These are phyloP conservation scores for Steinernema feltiae DNA, from an alignment of 1,140 invertebrate genomes.

Conservation along the genomic window DNA sequence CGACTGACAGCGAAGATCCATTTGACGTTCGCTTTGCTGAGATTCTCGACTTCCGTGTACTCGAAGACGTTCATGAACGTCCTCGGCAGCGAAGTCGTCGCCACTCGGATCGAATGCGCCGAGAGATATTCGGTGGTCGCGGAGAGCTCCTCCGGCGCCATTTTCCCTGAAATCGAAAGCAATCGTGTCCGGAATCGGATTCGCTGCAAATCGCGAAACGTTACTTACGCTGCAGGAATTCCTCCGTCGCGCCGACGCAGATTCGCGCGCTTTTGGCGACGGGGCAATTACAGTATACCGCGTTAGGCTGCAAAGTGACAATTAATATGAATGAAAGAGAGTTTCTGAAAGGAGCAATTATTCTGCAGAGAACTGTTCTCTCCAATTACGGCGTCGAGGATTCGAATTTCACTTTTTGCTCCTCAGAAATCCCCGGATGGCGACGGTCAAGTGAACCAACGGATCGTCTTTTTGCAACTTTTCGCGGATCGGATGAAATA, in stretches of 20 bases:
- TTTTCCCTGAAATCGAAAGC: neutral
- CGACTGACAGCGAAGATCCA: neutral
- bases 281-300: conserved; percentile 49
- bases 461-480: too few relatives aligned
- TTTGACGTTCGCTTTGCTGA: neutral
- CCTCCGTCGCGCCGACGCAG: conserved; percentile 43
- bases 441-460: too few relatives aligned
- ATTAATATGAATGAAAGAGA: too few relatives aligned
- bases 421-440: too few relatives aligned
- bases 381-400: neutral
- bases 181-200: neutral
- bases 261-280: conserved; percentile 30
- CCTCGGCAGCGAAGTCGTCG: neutral
- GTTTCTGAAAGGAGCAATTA: neutral
- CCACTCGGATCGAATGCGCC: conserved; percentile 8
- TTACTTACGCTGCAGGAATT: conserved; percentile 35
- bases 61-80: conserved; percentile 9
- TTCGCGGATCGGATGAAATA: too few relatives aligned
- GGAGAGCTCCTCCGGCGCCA: neutral
- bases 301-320: conserved; percentile 37
- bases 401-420: too few relatives aligned
- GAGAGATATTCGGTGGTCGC: conserved; percentile 1
- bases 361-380: neutral
- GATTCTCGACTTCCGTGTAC: conserved; percentile 8
- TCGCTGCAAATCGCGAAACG: neutral